phyloP scores from a whole-genome alignment of 2,888 invertebrate species.

The Leptinotarsa haldemani region DNA sequence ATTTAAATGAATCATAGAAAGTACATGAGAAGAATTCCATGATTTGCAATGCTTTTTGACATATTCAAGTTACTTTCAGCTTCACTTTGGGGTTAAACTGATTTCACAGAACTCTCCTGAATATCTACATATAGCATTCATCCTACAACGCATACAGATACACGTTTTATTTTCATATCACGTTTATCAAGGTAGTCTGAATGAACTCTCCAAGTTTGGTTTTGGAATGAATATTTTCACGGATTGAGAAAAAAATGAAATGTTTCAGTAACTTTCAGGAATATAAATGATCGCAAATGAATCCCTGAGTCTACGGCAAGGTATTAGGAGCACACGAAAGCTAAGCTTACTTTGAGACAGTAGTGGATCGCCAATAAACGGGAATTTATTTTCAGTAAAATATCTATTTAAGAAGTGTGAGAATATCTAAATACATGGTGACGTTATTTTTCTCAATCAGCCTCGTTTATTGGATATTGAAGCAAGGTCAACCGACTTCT shows the following conservation, averaged over 20 bases:
- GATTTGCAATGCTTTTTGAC: no score
- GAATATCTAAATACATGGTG: no score
- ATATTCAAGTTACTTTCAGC: no score
- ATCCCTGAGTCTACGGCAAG: constrained; percentile 47
- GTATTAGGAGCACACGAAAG: not conserved
- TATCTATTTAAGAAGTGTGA: no score
- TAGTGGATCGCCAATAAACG: not conserved
- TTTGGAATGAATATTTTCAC: constrained; percentile 48
- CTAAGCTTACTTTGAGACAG: not conserved
- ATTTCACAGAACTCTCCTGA: no score
- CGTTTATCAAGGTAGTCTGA: constrained; percentile 50
- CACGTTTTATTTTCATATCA: constrained; percentile 43
- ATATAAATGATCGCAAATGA: constrained; percentile 62
- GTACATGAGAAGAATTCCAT: no score
- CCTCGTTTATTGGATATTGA: no score
- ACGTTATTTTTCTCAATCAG: no score
- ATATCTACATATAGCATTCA: not conserved
- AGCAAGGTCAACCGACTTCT: no score
- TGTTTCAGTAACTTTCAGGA: constrained; percentile 56
- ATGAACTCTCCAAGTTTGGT: constrained; percentile 51
- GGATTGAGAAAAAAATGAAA: constrained; percentile 53
- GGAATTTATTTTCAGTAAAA: no score
- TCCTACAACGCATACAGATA: not conserved
- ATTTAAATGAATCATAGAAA: no score
- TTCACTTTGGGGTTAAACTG: no score